A percentile compares a stretch with the other conserved stretches of the same genome.
phyloP scores from a whole-genome alignment of 2,888 invertebrate species.

The Pemphredon lugubris region DNA sequence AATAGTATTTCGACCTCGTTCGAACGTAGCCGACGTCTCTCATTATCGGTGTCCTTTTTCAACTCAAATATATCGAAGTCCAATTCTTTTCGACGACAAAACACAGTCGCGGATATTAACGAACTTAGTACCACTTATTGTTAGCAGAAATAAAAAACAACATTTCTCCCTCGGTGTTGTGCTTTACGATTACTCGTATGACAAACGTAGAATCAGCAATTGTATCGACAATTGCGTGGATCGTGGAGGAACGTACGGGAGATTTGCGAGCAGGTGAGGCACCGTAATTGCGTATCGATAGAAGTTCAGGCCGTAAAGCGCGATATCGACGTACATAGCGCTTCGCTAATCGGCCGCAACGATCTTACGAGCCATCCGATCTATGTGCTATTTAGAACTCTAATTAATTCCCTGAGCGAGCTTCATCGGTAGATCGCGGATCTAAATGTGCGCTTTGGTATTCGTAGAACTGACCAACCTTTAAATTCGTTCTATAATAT shows the following conservation, averaged over 20 bases:
- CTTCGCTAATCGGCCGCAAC: background rate
- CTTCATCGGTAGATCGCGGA: background rate
- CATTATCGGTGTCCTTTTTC: no score
- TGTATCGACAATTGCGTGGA: background rate
- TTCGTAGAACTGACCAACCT: background rate
- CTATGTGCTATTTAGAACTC: background rate
- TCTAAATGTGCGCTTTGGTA: background rate
- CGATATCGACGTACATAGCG: conserved; percentile 3
- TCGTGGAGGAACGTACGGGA: conserved; percentile 5
- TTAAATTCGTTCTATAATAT: background rate
- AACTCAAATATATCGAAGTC: no score
- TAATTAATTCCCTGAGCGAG: background rate
- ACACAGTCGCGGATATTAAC: no score
- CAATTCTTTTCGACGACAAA: no score
- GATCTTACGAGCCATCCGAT: conserved; percentile 8
- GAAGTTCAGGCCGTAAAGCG: background rate
- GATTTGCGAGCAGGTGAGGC: conserved; percentile 5
- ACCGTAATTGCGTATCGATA: conserved; percentile 7
- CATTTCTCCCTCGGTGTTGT: no score
- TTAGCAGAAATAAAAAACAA: no score
- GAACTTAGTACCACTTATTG: no score
- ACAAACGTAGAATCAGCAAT: background rate
- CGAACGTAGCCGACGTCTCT: no score
- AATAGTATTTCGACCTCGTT: no score
- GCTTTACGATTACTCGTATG: background rate